phyloP scores from a whole-genome alignment of 1,140 invertebrate species.

The Euwallacea fornicatus region DNA sequence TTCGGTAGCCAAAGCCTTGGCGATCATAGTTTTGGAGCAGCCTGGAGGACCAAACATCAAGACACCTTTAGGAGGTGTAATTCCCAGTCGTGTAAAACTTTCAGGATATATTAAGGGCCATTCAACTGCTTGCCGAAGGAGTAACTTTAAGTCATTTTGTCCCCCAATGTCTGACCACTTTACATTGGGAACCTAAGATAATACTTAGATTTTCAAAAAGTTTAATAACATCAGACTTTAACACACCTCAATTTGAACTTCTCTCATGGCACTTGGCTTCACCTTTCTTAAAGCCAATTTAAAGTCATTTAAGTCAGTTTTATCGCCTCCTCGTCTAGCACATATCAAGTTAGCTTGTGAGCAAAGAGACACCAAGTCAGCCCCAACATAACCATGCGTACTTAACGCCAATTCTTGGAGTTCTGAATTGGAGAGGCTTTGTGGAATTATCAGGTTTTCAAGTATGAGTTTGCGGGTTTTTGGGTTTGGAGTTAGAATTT shows the following conservation, averaged over 20 bases:
- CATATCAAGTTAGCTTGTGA: constrained; percentile 69
- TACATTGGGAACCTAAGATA: constrained; percentile 67
- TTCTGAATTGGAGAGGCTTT: constrained; percentile 60
- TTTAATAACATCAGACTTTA: background rate
- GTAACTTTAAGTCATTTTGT: constrained; percentile 81
- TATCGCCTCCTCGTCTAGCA: constrained; percentile 50
- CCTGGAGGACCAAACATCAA: constrained; percentile 97
- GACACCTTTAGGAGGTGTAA: constrained; percentile 91
- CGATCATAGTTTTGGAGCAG: constrained; percentile 96
- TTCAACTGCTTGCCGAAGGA: constrained; percentile 86
- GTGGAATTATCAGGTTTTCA: constrained; percentile 62
- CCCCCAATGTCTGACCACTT: constrained; percentile 94
- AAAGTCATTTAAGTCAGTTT: constrained; percentile 58
- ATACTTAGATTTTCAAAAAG: constrained; percentile 11
- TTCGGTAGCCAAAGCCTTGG: constrained; percentile 91
- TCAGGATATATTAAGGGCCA: constrained; percentile 91
- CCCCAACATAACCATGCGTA: constrained; percentile 87
- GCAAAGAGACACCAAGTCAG: constrained; percentile 77
- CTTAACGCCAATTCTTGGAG: constrained; percentile 66
- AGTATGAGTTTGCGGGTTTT: constrained; percentile 69
- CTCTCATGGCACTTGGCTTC: constrained; percentile 88
- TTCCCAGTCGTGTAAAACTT: constrained; percentile 85
- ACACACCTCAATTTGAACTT: constrained; percentile 73
- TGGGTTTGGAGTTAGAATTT: constrained; percentile 77
- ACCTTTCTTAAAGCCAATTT: constrained; percentile 67